Conservation (phyloP, 2,797 vertebrate genomes). For the Typhlichthys subterraneus region DNA sequence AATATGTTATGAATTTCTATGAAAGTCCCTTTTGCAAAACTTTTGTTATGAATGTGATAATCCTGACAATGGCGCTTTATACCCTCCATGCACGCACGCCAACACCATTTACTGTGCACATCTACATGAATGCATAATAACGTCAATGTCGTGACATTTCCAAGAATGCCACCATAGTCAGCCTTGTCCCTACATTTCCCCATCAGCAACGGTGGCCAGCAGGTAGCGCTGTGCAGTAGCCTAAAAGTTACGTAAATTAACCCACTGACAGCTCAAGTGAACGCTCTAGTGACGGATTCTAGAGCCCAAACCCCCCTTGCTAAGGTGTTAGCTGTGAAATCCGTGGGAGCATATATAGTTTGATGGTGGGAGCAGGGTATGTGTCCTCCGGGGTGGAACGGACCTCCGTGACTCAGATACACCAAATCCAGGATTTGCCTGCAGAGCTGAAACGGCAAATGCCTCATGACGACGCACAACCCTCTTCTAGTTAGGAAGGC, state of each 20-base stretch:
- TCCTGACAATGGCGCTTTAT: background rate
- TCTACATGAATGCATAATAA: constrained; percentile 16
- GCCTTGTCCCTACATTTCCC: constrained; percentile 17
- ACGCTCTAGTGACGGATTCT: too few relatives aligned
- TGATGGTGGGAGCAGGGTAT: too few relatives aligned
- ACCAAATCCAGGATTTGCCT: constrained; percentile 32
- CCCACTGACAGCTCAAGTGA: too few relatives aligned
- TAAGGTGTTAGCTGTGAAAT: too few relatives aligned
- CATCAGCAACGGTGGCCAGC: constrained; percentile 7
- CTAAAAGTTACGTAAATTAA: background rate
- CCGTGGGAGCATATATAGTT: too few relatives aligned
- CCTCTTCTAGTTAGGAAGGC: constrained; percentile 7
- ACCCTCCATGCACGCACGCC: background rate
- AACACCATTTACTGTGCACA: constrained; percentile 17
- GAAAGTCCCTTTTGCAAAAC: too few relatives aligned
- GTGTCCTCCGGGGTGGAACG: too few relatives aligned
- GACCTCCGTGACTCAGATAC: constrained; percentile 16
- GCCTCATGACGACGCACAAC: constrained; percentile 39
- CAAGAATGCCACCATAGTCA: constrained; percentile 40
- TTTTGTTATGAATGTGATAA: too few relatives aligned
- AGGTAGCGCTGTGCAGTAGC: too few relatives aligned
- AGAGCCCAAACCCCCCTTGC: too few relatives aligned
- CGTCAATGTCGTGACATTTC: constrained; percentile 49
- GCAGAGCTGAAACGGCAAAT: constrained; percentile 47
- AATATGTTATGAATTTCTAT: too few relatives aligned